Base-by-base conservation (phyloP, 2,113 vertebrate genomes). In the Phoenicopterus ruber region DNA sequence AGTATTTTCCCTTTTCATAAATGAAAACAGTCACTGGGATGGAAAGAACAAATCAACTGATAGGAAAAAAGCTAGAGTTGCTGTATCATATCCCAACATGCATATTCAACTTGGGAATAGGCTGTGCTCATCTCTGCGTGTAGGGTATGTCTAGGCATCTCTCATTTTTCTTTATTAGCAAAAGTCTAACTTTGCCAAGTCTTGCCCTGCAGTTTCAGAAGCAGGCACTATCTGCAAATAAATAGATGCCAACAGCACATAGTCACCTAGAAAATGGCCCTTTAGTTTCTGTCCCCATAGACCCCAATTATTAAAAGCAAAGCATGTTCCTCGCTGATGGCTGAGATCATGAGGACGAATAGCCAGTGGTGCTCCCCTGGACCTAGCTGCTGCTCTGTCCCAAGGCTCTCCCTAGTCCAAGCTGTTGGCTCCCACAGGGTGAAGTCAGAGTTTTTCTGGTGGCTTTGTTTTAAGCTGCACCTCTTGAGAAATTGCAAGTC, bases 401-500 rank as follows among this genome's bases (percentile, higher is more conserved):
- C 57, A 24, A 61, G 69, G 55, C 44, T 89, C 52, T 86, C 80
- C 54, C 78, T 54, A 69, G 50, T 65, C 80, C 81, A 78, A 72
- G 47, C 50, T 93, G 31, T 74, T 86, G 44, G 36, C 4, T 80
- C 25, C 57, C 32, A 91, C 66, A 69, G 34, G 31, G 26, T 66
- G 66, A 93, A 97, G 82, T 65, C 84, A 49, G 70, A 88, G 49
- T 28, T 82, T 72, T 77, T 92, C 36, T 80, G 17, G 32, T 47
- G 12, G 25, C 5, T 82, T 86, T 47, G 52, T 72, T 77, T 59
- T 44, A 82, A 74, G 47, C 40, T 57, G 22, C 6, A 67, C 6
- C 31, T 50, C 57, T 71, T 79, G 71, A 91, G 83, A 91, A 86
- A 86, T 0, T 47, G 36, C 21, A 76, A 6, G 18, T 32, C 49